Evolutionary conservation across 1,140 invertebrate genomes (phyloP).

Genomic region (Drosophila saltans): DNA sequence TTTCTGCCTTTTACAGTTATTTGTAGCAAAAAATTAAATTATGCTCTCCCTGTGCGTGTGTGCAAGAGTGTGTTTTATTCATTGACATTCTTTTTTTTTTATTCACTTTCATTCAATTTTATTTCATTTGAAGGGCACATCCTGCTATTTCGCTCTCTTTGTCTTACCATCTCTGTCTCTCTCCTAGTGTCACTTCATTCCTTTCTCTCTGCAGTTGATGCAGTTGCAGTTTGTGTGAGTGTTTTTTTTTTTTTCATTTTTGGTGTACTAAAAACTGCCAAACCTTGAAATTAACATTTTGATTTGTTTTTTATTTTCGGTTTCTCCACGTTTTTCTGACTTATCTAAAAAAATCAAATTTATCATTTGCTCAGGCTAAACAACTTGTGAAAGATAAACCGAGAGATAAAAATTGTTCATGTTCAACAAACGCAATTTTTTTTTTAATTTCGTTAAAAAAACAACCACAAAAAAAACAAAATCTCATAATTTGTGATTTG

Average conservation of each 20-base stretch:
- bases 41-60: constrained; percentile 20
- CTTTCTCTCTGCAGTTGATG: constrained; percentile 14
- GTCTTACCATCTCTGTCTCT: constrained; percentile 1
- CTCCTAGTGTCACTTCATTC: constrained; percentile 23
- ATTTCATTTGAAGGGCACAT: constrained; percentile 46
- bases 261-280: not conserved
- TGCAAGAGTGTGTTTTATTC: constrained; percentile 48
- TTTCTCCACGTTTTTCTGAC: not conserved
- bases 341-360: constrained; percentile 11
- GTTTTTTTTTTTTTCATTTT: not conserved
- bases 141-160: constrained; percentile 41
- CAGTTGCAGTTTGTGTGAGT: not conserved
- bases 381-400: constrained; percentile 13
- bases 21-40: constrained; percentile 67
- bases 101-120: constrained; percentile 44
- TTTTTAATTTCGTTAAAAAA: constrained; percentile 10
- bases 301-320: constrained; percentile 25
- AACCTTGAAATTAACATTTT: constrained; percentile 34
- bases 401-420: constrained; percentile 6
- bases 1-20: constrained; percentile 58
- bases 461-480: not conserved
- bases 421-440: not conserved
- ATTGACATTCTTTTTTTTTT: constrained; percentile 46
- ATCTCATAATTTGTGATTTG: constrained; percentile 1
- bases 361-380: constrained; percentile 7